phyloP scores from a whole-genome alignment of 2,113 vertebrate genomes.

The Neomonachus schauinslandi region DNA sequence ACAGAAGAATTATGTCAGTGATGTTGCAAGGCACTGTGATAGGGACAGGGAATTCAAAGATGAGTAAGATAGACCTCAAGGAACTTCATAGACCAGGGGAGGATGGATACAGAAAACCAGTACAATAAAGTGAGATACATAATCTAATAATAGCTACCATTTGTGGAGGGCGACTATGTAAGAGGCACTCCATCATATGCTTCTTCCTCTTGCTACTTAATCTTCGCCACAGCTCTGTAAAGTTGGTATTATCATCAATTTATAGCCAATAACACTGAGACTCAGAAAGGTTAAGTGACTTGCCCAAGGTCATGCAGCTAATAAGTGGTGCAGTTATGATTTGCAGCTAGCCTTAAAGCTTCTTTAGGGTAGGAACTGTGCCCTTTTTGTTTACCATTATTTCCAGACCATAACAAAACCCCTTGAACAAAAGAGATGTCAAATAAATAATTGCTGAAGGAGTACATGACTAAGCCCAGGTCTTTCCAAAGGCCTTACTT shows the following conservation, averaged over 20 bases:
- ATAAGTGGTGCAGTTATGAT: background rate
- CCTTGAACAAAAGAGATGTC: background rate
- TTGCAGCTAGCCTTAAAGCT: background rate
- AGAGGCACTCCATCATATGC: background rate
- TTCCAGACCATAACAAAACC: background rate
- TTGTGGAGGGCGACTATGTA: background rate
- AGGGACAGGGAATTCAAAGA: background rate
- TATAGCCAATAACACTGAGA: background rate
- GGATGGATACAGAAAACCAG: background rate
- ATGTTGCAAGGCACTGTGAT: background rate
- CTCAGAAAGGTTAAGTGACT: background rate
- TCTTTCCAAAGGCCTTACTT: background rate
- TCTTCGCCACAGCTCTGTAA: background rate
- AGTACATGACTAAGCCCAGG: background rate
- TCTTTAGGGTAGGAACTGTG: background rate
- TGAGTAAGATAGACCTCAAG: background rate
- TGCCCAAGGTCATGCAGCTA: background rate
- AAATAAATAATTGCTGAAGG: background rate
- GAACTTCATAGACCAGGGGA: background rate
- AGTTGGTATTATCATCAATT: background rate
- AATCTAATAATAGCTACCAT: background rate
- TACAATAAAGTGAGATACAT: background rate
- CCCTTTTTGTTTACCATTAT: background rate
- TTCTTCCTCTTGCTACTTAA: slow-evolving; percentile 6
- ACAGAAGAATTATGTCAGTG: background rate